Evolutionary conservation across 2,888 invertebrate genomes (phyloP).

Genomic region (Mimumesa dahlbomi): DNA sequence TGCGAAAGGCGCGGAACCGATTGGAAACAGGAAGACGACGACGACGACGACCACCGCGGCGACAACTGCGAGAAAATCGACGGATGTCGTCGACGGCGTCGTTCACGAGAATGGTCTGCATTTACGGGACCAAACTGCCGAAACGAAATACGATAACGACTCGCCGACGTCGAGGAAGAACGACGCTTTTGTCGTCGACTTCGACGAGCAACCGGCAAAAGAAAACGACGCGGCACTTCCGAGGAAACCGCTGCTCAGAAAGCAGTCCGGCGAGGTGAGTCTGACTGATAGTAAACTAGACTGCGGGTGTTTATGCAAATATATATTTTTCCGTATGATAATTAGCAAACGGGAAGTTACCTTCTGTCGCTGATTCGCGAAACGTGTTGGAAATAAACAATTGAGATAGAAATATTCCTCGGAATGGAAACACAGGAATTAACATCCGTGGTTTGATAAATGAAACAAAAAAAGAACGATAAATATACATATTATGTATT

Average conservation of each 20-base stretch:
- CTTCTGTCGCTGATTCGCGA: too few relatives aligned
- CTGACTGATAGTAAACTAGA: too few relatives aligned
- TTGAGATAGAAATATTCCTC: too few relatives aligned
- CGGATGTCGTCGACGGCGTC: slow-evolving; percentile 56
- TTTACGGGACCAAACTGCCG: slow-evolving; percentile 41
- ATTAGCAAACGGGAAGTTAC: too few relatives aligned
- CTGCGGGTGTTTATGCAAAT: too few relatives aligned
- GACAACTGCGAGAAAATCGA: slow-evolving; percentile 31
- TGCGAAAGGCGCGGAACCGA: slow-evolving; percentile 46
- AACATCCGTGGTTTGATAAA: too few relatives aligned
- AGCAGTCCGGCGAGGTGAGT: slow-evolving; percentile 62
- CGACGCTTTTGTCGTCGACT: slow-evolving; percentile 58
- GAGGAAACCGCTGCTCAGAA: slow-evolving; percentile 55
- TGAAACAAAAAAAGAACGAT: too few relatives aligned
- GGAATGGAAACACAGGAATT: too few relatives aligned
- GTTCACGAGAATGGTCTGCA: slow-evolving; percentile 50
- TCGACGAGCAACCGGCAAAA: slow-evolving; percentile 54
- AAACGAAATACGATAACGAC: slow-evolving; percentile 53
- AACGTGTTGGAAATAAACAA: too few relatives aligned
- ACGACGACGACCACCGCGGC: slow-evolving; percentile 1
- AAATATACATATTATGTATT: too few relatives aligned
- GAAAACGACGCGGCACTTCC: slow-evolving; percentile 42
- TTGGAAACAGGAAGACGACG: slow-evolving; percentile 42
- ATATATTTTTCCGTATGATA: too few relatives aligned
- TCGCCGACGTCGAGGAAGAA: slow-evolving; percentile 44